Evolutionary conservation across 2,113 vertebrate genomes (phyloP), one percentile per base, ranked within the genome.

Genomic region (Scolopax mira): DNA sequence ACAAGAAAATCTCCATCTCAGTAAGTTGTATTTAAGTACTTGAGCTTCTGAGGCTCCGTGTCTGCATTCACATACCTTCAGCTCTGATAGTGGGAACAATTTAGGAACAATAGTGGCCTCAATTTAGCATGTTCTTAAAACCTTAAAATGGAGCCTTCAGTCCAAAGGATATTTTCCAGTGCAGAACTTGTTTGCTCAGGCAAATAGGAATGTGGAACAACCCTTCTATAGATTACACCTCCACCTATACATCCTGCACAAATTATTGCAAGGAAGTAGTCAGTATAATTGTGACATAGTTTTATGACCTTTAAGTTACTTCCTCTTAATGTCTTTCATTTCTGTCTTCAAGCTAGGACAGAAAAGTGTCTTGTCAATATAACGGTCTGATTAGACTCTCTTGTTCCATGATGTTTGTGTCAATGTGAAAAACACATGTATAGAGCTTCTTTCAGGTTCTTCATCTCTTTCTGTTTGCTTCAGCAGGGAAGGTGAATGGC

Each of bases 11-110:
- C 31, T 82, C 22, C 57, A 70, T 86, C 81, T 97, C 33, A 13
- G 97, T 97, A 96, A 97, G 97, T 94, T 80, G 14, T 62, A 8
- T 80, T 82, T 88, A 57, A 73, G 42, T 78, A 58, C 13, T 58
- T 51, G 13, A 70, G 30, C 46, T 78, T 84, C 70, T 72, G 22
- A 78, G 39, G 27, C 11, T 18, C 11, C 46, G 0, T 35, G 15
- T 78, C 79, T 85, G 58, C n/a, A 28, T 70, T 70, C 5, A 3
- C 1, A 2, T 61, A 46, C 55, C 30, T 88, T 81, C 66, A 60
- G 0, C 41, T 88, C 51, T 54, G n/a, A 46, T 23, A 41, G 27
- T 49, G 24, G 46, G 19, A 66, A 58, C 52, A 69, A 54, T 30
- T 54, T 30, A 54, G 16, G 28, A 54, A 30, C 52, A 54, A 30